These are phyloP conservation scores for Calypte anna DNA, from an alignment of 2,113 vertebrate species.

Conservation along the genomic window DNA sequence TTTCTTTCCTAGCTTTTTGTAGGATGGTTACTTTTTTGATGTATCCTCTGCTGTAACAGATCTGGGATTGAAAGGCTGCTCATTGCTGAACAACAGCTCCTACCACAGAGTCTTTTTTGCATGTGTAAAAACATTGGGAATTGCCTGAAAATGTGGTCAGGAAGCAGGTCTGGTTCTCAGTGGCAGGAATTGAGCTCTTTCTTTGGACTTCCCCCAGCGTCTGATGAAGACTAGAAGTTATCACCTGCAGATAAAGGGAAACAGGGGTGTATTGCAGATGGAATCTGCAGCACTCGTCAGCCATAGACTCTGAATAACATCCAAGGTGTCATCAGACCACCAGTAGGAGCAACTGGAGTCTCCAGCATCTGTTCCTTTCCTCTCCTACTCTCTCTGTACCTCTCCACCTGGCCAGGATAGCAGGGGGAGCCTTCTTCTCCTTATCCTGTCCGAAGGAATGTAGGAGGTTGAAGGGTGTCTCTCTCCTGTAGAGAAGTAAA, in stretches of 20 bases:
- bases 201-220: background rate
- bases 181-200: background rate
- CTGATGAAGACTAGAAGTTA: background rate
- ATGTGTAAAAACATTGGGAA: background rate
- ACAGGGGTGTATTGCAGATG: background rate
- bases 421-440: background rate
- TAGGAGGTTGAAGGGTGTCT: background rate
- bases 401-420: background rate
- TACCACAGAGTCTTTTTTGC: background rate
- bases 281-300: background rate
- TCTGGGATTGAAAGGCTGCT: background rate
- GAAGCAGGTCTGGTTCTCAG: background rate
- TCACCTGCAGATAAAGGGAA: background rate
- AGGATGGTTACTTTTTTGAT: background rate
- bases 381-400: background rate
- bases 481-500: background rate
- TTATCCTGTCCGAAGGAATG: background rate
- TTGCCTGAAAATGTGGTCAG: background rate
- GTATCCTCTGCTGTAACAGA: background rate
- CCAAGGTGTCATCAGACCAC: background rate
- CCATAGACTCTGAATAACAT: fast-evolving
- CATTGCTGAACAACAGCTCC: background rate
- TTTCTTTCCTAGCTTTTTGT: background rate
- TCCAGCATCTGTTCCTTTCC: background rate
- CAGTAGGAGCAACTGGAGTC: background rate